Base-by-base conservation (phyloP, 2,888 invertebrate species). In the Scaptomyza caliginosa region DNA sequence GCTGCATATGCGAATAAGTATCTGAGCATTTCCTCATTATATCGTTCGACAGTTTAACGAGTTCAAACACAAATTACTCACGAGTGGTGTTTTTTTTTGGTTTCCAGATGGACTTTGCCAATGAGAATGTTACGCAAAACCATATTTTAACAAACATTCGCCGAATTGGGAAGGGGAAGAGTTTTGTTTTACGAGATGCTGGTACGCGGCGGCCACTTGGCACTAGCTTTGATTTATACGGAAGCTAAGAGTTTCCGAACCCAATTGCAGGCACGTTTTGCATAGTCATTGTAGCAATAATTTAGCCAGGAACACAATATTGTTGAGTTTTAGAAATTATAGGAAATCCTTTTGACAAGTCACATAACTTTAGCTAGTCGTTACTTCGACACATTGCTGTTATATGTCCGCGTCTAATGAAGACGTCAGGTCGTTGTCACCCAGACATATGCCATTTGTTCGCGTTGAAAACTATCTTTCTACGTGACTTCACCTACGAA, bases 401-500 rank as follows among this genome's bases (percentile, higher is more conserved):
- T 77, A 65, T 71, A 85, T 77, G 80, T 56, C 81, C 77, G 80
- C 74, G 72, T 80, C 80, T 84, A 87, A 86, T 86, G 84, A 86
- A 86, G 86, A 77, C 82, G 82, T 84, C 84, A 77, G 75, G 72
- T 74, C 76, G 75, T 86, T 86, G 86, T 86, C 84, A 87, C 75
- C 75, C 75, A 80, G 83, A 75, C 80, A 74, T 70, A 72, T 67
- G 69, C 77, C 63, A 86, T 87, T 80, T 79, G 77, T 76, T 69
- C 70, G 66, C 73, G 60, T 67, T 72, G 52, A 62, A 67, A 86
- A 86, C 75, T 65, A 70, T 56, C 63, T 74, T 83, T 77, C 84
- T 90, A 90, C 90, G 90, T 90, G 90, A 90, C 90, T 83, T 39
- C 62, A 78, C 86, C 67, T 88, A 88, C 75, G 71, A 88, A 85